A percentile compares a stretch with the other conserved stretches of the same genome.
These are phyloP conservation scores for Gobius niger DNA, from an alignment of 2,113 vertebrate genomes.

Conservation along the genomic window DNA sequence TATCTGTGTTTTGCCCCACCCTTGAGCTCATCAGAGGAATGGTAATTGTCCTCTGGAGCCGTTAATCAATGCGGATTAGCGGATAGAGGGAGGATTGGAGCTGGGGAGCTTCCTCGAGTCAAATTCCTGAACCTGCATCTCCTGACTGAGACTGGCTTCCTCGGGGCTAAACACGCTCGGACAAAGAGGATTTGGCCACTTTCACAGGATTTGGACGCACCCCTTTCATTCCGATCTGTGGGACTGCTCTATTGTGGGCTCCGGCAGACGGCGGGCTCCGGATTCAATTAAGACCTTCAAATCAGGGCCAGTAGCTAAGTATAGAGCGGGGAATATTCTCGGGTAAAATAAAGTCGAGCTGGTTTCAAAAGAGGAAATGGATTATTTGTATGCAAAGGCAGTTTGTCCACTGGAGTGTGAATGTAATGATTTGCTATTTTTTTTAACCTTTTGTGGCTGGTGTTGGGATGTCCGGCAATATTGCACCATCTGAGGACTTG, in stretches of 20 bases:
- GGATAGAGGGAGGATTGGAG: constrained; percentile 21
- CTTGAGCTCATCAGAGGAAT: constrained; percentile 27
- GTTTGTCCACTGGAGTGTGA: no score
- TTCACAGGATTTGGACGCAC: constrained; percentile 43
- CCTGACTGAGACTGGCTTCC: constrained; percentile 25
- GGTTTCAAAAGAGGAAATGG: background rate
- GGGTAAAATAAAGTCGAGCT: constrained; percentile 8
- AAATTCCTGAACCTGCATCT: constrained; percentile 27
- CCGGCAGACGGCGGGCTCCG: constrained; percentile 25
- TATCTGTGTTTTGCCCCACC: constrained; percentile 11
- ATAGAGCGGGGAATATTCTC: background rate
- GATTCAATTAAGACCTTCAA: constrained; percentile 38
- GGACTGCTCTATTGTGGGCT: constrained; percentile 38
- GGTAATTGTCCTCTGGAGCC: constrained; percentile 37
- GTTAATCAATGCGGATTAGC: constrained; percentile 61
- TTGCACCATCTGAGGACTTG: no score
- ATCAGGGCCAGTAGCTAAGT: background rate
- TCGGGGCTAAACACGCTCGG: constrained; percentile 22
- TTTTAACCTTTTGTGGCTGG: no score
- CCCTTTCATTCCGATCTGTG: constrained; percentile 30
- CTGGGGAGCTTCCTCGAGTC: constrained; percentile 21
- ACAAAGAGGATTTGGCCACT: constrained; percentile 48
- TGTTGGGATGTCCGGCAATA: no score
- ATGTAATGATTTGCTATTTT: no score
- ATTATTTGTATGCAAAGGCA: background rate